These are phyloP conservation scores for Lateolabrax maculatus DNA, from an alignment of 2,797 vertebrate species.

Conservation along the genomic window DNA sequence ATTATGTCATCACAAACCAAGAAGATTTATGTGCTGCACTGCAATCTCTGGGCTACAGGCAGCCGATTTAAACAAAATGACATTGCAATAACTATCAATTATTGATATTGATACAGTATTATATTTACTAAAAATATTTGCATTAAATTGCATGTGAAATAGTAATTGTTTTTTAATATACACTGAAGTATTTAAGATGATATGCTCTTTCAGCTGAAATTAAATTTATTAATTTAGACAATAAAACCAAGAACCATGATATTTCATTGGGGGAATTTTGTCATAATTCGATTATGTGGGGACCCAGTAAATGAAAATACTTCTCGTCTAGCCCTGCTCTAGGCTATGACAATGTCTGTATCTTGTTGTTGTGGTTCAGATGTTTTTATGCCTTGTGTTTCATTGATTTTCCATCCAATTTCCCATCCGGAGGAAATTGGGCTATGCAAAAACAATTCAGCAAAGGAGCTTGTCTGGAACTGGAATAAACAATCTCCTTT, in stretches of 20 bases:
- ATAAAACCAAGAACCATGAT: not conserved
- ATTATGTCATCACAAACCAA: not conserved
- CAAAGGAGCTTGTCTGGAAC: slow-evolving; percentile 37
- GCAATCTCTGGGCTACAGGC: not conserved
- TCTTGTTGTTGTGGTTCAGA: slow-evolving; percentile 45
- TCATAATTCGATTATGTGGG: not conserved
- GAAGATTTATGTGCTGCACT: not conserved
- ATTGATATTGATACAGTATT: not conserved
- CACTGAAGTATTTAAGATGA: not conserved
- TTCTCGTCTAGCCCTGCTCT: not conserved
- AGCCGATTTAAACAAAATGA: not conserved
- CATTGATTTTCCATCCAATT: slow-evolving; percentile 72
- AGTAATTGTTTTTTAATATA: not conserved
- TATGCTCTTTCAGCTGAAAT: not conserved
- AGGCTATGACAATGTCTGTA: not conserved
- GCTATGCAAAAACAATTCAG: slow-evolving; percentile 54
- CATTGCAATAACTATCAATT: not conserved
- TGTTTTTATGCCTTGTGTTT: slow-evolving; percentile 55
- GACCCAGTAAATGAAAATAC: not conserved
- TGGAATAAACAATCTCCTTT: slow-evolving; percentile 59
- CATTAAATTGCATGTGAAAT: not conserved
- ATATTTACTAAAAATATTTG: not conserved
- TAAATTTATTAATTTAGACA: slow-evolving; percentile 9
- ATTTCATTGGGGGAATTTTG: not conserved
- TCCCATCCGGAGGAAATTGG: slow-evolving; percentile 65